These are phyloP conservation scores for Nothobranchius furzeri DNA, from an alignment of 2,113 vertebrate species.

Conservation along the genomic window DNA sequence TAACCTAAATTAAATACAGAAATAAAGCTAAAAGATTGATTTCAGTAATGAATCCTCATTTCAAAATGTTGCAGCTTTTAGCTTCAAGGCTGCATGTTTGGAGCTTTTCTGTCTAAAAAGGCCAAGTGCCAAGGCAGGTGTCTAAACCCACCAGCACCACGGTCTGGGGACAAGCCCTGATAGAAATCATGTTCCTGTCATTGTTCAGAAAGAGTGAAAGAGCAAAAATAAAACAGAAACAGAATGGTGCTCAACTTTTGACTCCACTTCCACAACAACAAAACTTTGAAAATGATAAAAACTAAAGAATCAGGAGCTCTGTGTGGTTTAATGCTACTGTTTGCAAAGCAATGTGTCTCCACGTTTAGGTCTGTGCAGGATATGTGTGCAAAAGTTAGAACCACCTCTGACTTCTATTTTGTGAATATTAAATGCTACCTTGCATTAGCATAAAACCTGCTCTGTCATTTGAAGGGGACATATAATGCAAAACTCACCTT, in stretches of 20 bases:
- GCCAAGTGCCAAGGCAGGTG: too few species aligned
- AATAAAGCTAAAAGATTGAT: too few species aligned
- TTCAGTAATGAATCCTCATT: too few species aligned
- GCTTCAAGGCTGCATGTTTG: constrained; percentile 26
- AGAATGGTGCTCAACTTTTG: constrained; percentile 29
- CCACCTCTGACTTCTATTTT: too few species aligned
- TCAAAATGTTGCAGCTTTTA: constrained; percentile 2
- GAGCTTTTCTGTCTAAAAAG: constrained; percentile 10
- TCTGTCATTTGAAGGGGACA: too few species aligned
- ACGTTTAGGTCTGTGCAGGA: too few species aligned
- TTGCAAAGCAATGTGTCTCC: too few species aligned
- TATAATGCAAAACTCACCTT: too few species aligned
- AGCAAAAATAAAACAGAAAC: neutral
- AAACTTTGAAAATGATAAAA: constrained; percentile 16
- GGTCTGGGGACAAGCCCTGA: constrained; percentile 34
- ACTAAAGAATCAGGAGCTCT: neutral
- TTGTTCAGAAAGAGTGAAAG: constrained; percentile 32
- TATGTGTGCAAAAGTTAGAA: too few species aligned
- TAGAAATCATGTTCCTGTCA: constrained; percentile 50
- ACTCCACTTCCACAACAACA: constrained; percentile 38
- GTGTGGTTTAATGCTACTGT: too few species aligned
- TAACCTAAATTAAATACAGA: neutral
- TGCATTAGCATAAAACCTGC: too few species aligned
- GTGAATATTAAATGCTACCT: too few species aligned
- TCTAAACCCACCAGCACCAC: constrained; percentile 10